phyloP scores from a whole-genome alignment of 2,888 invertebrate genomes.

The Hololepta plana region DNA sequence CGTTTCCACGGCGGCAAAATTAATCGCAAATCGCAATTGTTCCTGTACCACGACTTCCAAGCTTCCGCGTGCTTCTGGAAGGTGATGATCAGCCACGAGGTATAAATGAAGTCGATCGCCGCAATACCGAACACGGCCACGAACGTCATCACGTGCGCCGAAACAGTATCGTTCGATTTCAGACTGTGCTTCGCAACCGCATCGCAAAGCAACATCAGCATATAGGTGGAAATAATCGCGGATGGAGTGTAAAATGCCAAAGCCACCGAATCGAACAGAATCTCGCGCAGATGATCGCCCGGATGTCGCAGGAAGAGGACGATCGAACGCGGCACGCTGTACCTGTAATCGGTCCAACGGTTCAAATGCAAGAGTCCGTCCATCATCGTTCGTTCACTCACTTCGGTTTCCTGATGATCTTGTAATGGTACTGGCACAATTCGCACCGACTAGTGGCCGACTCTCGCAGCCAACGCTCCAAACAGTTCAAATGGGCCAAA shows the following conservation, averaged over 20 bases:
- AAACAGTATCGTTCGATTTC: slow-evolving; percentile 15
- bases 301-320: slow-evolving; percentile 27
- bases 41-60: slow-evolving; percentile 26
- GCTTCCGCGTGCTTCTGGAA: slow-evolving; percentile 22
- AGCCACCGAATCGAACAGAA: slow-evolving; percentile 30
- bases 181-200: slow-evolving; percentile 18
- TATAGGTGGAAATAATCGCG: slow-evolving; percentile 27
- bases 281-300: slow-evolving; percentile 26
- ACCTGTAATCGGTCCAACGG: slow-evolving; percentile 15
- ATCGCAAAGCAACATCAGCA: slow-evolving; percentile 26
- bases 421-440: slow-evolving; percentile 34
- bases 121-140: slow-evolving; percentile 25
- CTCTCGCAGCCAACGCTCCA: slow-evolving; percentile 38
- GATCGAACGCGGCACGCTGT: slow-evolving; percentile 21
- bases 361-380: too few species aligned
- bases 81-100: slow-evolving; percentile 25
- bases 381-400: slow-evolving; percentile 10
- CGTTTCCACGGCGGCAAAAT: slow-evolving; percentile 20
- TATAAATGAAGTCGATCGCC: slow-evolving; percentile 27
- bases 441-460: slow-evolving; percentile 34
- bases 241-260: slow-evolving; percentile 33
- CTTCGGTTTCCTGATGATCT: slow-evolving; percentile 27
- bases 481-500: slow-evolving; percentile 33
- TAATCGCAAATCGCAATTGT: slow-evolving; percentile 20
- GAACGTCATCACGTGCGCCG: slow-evolving; percentile 22